Base-by-base conservation (phyloP, 1,140 invertebrate species). In the Drosophila willistoni region DNA sequence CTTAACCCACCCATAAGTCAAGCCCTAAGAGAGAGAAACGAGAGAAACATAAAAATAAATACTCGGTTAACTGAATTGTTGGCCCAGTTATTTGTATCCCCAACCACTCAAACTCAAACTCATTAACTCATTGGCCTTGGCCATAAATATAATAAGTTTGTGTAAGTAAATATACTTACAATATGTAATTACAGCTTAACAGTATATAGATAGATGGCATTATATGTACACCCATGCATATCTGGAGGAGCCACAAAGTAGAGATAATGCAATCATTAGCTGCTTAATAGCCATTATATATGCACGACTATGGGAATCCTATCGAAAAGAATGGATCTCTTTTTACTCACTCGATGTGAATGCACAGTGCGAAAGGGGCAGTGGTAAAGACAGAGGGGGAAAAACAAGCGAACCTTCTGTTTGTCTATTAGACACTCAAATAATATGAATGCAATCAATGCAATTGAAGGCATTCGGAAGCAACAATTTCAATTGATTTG, bases 401-500 rank as follows among this genome's bases (percentile, higher is more conserved):
- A 47, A 10, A 12, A 22, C 44, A 51, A 22, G 9, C 4, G 44
- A 19, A 51, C 10, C 17, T 12, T 51, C 44, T 51, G 54, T 19
- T 59, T 25, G 19, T 19, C 9, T 17, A 3, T 54, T 9, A 29
- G 34, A 36, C 9, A 36, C 9, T 14, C 39, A 44, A 68, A 60
- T 60, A 44, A 63, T 61, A 51, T 42, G 54, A 68, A 47, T 67
- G 62, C 67, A 81, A 81, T 82, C 79, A 81, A 77, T 80, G 63
- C 39, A 79, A 77, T 81, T 76, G 68, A 71, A 72, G 69, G 67
- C 36, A 39, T 64, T 62, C 73, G 17, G 17, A 68, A 61, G 79
- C 79, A 81, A 78, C 79, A 82, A 83, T 83, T 66, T 79, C 80
- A 83, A 82, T 82, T 83, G 67, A 79, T 68, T 82, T 68, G 42